These are phyloP conservation scores for Ceramica pisi DNA, from an alignment of 2,888 invertebrate species.

Conservation along the genomic window DNA sequence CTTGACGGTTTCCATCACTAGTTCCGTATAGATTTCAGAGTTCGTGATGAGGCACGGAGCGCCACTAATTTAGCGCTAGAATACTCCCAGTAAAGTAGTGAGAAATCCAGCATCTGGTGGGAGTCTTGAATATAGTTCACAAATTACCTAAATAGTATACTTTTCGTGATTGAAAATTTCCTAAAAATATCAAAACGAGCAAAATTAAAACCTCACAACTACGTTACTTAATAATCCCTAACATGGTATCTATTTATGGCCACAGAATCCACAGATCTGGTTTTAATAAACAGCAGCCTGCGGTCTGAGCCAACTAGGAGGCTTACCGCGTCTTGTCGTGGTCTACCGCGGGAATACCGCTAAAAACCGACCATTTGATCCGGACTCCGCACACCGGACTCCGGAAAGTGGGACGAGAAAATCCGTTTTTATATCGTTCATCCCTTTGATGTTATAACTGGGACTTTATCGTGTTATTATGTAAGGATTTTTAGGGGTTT, in stretches of 20 bases:
- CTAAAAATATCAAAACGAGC: background rate
- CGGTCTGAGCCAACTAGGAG: conserved; percentile 27
- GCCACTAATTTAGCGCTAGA: too few species aligned
- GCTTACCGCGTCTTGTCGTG: conserved; percentile 44
- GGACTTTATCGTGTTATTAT: conserved; percentile 42
- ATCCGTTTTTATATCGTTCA: conserved; percentile 37
- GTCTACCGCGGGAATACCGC: conserved; percentile 38
- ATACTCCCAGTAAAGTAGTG: background rate
- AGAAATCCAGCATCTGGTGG: background rate
- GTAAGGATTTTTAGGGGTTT: conserved; percentile 27
- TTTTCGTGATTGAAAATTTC: background rate
- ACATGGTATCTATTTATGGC: conserved; percentile 21
- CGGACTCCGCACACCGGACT: conserved; percentile 8
- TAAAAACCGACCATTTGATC: conserved; percentile 55
- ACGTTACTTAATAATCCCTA: conserved; percentile 7
- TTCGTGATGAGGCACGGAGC: too few species aligned
- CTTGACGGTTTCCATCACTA: too few species aligned
- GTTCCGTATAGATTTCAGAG: too few species aligned
- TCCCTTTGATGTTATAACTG: conserved; percentile 47
- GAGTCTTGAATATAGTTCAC: background rate
- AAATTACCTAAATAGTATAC: background rate
- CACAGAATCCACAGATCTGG: conserved; percentile 13
- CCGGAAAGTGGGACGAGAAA: conserved; percentile 51
- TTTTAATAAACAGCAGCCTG: conserved; percentile 41
- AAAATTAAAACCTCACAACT: background rate